phyloP scores from a whole-genome alignment of 2,113 vertebrate species.

The Catharus fuscescens region DNA sequence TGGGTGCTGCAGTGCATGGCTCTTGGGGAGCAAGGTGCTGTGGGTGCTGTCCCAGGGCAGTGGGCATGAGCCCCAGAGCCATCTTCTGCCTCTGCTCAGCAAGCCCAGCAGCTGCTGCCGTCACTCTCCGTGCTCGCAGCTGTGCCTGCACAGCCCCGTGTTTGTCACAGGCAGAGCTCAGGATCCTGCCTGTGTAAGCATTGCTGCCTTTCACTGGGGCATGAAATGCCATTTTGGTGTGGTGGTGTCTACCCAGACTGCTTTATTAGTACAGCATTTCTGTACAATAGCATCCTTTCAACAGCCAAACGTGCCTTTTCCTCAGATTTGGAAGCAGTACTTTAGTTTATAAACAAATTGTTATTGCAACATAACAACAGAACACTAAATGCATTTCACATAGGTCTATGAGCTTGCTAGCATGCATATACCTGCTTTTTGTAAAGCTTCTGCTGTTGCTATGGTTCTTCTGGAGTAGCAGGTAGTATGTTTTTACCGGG shows the following conservation, averaged over 20 bases:
- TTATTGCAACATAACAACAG: neutral
- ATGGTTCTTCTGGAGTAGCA: neutral
- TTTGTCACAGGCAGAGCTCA: neutral
- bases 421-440: neutral
- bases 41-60: neutral
- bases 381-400: neutral
- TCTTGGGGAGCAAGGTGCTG: neutral
- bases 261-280: neutral
- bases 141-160: neutral
- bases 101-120: conserved; percentile 45
- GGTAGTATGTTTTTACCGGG: neutral
- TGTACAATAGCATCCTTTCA: neutral
- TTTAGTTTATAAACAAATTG: neutral
- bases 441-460: neutral
- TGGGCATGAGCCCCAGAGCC: neutral
- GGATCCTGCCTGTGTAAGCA: neutral
- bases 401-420: neutral
- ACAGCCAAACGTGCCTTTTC: neutral
- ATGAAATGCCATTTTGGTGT: neutral
- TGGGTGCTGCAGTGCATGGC: neutral
- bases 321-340: neutral
- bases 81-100: neutral
- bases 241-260: neutral
- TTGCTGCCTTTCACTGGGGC: neutral
- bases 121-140: conserved; percentile 52